Percentiles rank a stretch among this genome's conserved stretches.
Conservation (phyloP, 1,140 invertebrate species). For the Drosophila watanabei region DNA sequence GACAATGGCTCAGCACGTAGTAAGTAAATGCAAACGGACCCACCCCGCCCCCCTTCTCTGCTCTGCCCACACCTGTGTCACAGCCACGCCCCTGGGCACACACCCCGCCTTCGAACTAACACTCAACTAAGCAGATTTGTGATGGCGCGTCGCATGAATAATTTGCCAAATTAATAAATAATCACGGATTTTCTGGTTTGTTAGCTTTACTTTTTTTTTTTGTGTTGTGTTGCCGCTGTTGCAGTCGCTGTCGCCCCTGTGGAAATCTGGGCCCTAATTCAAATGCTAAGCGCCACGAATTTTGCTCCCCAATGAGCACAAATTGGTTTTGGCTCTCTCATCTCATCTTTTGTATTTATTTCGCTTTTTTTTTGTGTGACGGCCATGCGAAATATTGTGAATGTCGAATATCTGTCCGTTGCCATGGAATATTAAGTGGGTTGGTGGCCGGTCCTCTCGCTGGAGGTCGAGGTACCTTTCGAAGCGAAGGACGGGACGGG, state of each 20-base stretch:
- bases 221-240: slow-evolving; percentile 6
- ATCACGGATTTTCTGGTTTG: slow-evolving; percentile 80
- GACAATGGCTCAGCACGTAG: slow-evolving; percentile 45
- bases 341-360: slow-evolving; percentile 36
- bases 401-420: slow-evolving; percentile 48
- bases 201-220: slow-evolving; percentile 58
- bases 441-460: neutral
- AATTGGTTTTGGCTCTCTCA: slow-evolving; percentile 40
- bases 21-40: slow-evolving; percentile 27
- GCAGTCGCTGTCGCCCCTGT: slow-evolving; percentile 3
- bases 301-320: slow-evolving; percentile 50
- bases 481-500: slow-evolving; percentile 4
- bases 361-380: slow-evolving; percentile 1
- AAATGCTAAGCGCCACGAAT: slow-evolving; percentile 55
- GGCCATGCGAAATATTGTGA: slow-evolving; percentile 44
- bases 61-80: slow-evolving; percentile 10
- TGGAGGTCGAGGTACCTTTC: neutral
- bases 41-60: neutral
- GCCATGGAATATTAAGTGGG: slow-evolving; percentile 39
- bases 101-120: slow-evolving; percentile 33
- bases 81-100: neutral
- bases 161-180: slow-evolving; percentile 83
- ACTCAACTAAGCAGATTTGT: slow-evolving; percentile 70
- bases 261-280: slow-evolving; percentile 38
- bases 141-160: slow-evolving; percentile 73